These are phyloP conservation scores for Marasmarcha lunaedactyla DNA, from an alignment of 2,888 invertebrate species.

Conservation along the genomic window DNA sequence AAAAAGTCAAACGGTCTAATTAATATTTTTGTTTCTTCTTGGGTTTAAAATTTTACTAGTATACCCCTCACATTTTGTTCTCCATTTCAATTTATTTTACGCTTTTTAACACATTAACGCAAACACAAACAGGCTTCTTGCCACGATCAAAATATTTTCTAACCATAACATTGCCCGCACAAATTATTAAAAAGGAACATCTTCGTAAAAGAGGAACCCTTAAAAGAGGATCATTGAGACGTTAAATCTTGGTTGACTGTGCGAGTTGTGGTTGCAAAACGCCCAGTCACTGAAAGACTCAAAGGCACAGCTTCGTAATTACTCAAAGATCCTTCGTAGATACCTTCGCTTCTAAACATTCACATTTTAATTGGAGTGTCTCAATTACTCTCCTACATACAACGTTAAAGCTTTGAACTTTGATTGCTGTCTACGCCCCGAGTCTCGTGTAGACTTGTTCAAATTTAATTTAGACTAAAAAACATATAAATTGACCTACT, in stretches of 20 bases:
- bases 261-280: conserved; percentile 26
- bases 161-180: too few species aligned
- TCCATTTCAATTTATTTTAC: too few species aligned
- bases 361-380: conserved; percentile 58
- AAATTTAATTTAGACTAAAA: too few species aligned
- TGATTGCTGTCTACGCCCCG: conserved; percentile 40
- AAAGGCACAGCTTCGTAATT: conserved; percentile 37
- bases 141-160: too few species aligned
- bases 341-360: conserved; percentile 35
- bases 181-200: too few species aligned
- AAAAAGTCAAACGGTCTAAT: too few species aligned
- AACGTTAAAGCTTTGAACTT: conserved; percentile 39
- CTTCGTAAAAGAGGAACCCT: too few species aligned
- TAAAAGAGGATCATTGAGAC: conserved; percentile 26
- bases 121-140: conserved; percentile 2
- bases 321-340: conserved; percentile 36
- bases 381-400: conserved; percentile 42
- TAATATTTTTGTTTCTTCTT: too few species aligned
- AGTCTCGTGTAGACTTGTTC: too few species aligned
- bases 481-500: too few species aligned
- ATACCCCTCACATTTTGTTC: too few species aligned
- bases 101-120: conserved; percentile 1
- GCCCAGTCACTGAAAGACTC: conserved; percentile 18
- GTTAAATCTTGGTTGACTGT: conserved; percentile 24
- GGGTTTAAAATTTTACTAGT: too few species aligned